phyloP scores from a whole-genome alignment of 2,797 vertebrate species.

The Orientallactaga sibirica region DNA sequence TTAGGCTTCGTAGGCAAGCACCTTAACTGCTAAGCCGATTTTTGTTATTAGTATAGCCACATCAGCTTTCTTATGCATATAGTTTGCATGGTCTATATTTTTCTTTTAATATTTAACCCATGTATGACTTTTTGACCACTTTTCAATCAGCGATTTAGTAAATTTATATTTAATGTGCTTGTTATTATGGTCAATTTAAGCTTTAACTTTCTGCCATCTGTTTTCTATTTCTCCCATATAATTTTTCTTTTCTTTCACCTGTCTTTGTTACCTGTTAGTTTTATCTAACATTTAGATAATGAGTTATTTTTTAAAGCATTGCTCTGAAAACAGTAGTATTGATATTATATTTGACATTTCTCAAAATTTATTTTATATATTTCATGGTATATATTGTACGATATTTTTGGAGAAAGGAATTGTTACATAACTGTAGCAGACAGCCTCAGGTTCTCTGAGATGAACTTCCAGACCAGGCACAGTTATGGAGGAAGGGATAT shows the following conservation, averaged over 20 bases:
- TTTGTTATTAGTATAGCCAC: neutral
- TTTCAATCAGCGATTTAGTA: neutral
- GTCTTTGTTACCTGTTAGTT: slow-evolving; percentile 8
- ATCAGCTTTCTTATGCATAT: neutral
- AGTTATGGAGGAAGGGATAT: too few relatives aligned
- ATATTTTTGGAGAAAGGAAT: neutral
- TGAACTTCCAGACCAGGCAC: too few relatives aligned
- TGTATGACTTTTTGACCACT: neutral
- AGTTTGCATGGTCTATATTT: neutral
- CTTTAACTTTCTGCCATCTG: neutral
- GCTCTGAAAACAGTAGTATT: neutral
- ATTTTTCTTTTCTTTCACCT: neutral
- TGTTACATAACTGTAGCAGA: too few relatives aligned
- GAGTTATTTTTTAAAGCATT: neutral
- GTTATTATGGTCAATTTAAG: neutral
- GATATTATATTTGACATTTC: neutral
- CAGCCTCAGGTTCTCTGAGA: too few relatives aligned
- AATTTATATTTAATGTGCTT: neutral
- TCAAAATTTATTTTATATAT: neutral
- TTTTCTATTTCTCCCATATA: neutral
- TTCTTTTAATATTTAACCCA: neutral
- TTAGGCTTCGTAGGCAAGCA: too few relatives aligned
- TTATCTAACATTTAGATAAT: neutral
- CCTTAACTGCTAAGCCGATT: neutral
- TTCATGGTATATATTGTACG: neutral